Conservation (phyloP, 2,797 vertebrate genomes). For the Anniella stebbinsi region DNA sequence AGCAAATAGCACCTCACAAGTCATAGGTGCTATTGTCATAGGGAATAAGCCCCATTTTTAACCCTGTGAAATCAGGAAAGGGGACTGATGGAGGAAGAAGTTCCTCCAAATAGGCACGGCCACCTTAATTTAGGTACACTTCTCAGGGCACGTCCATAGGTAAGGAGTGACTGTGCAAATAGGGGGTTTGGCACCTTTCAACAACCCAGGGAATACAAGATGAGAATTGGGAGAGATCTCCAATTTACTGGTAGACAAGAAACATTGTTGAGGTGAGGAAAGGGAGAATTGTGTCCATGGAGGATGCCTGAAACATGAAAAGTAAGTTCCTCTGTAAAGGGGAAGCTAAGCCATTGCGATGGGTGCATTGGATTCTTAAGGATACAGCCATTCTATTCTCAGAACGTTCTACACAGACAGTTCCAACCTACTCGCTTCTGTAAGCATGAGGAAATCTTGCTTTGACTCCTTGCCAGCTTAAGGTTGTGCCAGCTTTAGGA, state of each 20-base stretch:
- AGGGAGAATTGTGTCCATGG: neutral
- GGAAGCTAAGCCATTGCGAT: neutral
- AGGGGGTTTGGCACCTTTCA: neutral
- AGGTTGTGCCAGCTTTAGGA: neutral
- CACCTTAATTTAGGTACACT: neutral
- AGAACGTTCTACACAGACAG: neutral
- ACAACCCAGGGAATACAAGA: neutral
- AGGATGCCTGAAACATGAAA: neutral
- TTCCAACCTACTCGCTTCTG: neutral
- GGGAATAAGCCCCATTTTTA: neutral
- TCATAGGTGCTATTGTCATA: too few species aligned
- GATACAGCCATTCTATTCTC: neutral
- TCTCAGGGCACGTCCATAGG: neutral
- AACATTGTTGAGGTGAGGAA: neutral
- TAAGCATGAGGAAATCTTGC: neutral
- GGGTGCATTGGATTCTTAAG: neutral
- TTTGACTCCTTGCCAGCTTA: neutral
- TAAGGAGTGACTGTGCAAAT: neutral
- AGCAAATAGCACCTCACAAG: neutral
- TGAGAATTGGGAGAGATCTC: neutral
- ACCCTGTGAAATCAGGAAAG: neutral
- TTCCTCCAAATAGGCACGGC: neutral
- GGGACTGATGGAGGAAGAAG: neutral
- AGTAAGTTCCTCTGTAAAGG: neutral
- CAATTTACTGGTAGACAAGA: neutral